phyloP scores from a whole-genome alignment of 2,113 vertebrate genomes.

The Nerophis ophidion region DNA sequence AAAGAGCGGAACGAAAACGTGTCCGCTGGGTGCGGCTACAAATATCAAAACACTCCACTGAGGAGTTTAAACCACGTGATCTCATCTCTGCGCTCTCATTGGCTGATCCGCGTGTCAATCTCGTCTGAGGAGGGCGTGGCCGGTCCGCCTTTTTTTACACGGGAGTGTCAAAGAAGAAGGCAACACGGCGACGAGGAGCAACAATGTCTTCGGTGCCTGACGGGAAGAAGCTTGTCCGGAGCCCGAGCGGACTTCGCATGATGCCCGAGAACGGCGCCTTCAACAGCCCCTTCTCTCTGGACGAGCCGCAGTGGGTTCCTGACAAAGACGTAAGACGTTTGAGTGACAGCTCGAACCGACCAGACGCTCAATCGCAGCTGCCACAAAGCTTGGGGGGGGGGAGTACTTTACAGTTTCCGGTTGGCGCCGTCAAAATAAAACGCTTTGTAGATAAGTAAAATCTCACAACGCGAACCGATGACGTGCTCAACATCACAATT shows the following conservation, averaged over 20 bases:
- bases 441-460: not conserved
- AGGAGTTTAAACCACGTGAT: slow-evolving; percentile 8
- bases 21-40: slow-evolving; percentile 2
- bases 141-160: no score
- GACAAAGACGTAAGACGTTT: slow-evolving; percentile 84
- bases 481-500: no score
- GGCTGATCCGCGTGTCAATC: slow-evolving; percentile 18
- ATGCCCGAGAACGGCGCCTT: slow-evolving; percentile 86
- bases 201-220: slow-evolving; percentile 82
- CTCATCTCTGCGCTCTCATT: not conserved
- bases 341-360: not conserved
- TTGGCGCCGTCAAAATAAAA: slow-evolving; percentile 30
- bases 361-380: fast-evolving
- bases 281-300: slow-evolving; percentile 86
- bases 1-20: not conserved
- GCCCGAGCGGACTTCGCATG: slow-evolving; percentile 92
- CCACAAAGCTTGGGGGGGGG: not conserved
- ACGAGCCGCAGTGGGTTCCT: slow-evolving; percentile 93
- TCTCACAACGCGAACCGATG: no score
- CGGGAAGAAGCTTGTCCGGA: slow-evolving; percentile 92
- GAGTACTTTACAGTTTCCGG: not conserved
- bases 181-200: not conserved
- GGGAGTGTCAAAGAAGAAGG: not conserved
- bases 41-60: slow-evolving; percentile 33
- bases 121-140: not conserved